Base-by-base conservation (phyloP, 23 tunicate genomes). In the Aplidium turbinatum region DNA sequence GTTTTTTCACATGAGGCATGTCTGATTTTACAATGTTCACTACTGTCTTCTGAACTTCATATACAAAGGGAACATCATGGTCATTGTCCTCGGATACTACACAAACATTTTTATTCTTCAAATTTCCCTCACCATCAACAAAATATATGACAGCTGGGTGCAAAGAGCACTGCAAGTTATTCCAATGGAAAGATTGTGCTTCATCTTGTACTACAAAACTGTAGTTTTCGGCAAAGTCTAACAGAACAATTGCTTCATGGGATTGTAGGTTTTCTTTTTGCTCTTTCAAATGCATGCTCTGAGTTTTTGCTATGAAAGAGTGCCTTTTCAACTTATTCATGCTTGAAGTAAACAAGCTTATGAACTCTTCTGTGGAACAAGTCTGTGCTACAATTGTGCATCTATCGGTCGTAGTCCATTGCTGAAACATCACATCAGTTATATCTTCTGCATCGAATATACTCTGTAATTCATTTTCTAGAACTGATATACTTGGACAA, bases 151-250 rank as follows among this genome's bases (percentile, higher is more conserved):
- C 24, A 35, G 22, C 72, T 19, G 72, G 72, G 50, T 65, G 72
- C 4, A 65, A 28, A 35, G 72, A 35, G 23, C 72, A 65, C 22
- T 65, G 72, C n/a, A 2, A 19, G 22, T 65, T 65, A 50, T 65
- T 65, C 72, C 72, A 65, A 65, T 65, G 72, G 38, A 35, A 65
- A 5, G 28, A 16, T 36, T 65, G 72, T 3, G 22, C 72, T 65
- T 36, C 50, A 38, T 65, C 72, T 65, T 65, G 72, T 35, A 65
- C 5, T 3, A 65, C 27, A 36, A 7, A 65, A 65, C 72, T 36
- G 22, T 65, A 65, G 31, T 65, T 65, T 38, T 36, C 50, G 4
- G 72, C 50, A 35, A 65, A 65, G 24, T 65, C 72, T 5, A 65
- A 21, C 28, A 65, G 50, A 16, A 38, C 50, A 36, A 65, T 23